A percentile compares a stretch with the other conserved stretches of the same genome.
Conservation (phyloP, 1,140 invertebrate genomes). For the Dendrolimus kikuchii region DNA sequence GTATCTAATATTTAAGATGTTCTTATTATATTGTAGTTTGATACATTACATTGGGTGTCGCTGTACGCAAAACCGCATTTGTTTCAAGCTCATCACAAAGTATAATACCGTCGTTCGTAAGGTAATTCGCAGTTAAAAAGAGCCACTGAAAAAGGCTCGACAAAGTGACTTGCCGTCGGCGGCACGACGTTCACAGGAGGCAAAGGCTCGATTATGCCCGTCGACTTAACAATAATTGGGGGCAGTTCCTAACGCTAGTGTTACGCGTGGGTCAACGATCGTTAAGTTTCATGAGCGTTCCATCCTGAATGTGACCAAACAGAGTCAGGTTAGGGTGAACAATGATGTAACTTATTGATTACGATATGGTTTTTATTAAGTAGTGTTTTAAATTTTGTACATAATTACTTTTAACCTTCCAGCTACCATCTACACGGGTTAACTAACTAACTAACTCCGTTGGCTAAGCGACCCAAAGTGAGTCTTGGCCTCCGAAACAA, state of each 20-base stretch:
- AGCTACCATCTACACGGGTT: no score
- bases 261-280: conserved; percentile 35
- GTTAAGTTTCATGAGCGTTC: conserved; percentile 49
- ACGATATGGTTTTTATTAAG: no score
- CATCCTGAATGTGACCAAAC: conserved; percentile 9
- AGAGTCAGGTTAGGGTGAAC: no score
- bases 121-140: conserved; percentile 36
- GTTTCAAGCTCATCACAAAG: conserved; percentile 19
- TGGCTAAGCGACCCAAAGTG: no score
- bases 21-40: no score
- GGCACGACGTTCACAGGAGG: conserved; percentile 21
- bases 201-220: conserved; percentile 29
- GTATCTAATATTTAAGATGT: no score
- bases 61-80: conserved; percentile 12
- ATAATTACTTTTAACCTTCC: no score
- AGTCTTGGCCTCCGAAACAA: no score
- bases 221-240: conserved; percentile 45
- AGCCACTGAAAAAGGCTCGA: conserved; percentile 30
- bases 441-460: no score
- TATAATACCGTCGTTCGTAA: conserved; percentile 27
- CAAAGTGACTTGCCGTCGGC: conserved; percentile 32
- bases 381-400: no score
- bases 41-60: no score
- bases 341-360: no score
- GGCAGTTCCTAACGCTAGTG: conserved; percentile 34